Evolutionary conservation across 2,113 vertebrate species (phyloP).

Genomic region (Archilochus colubris): DNA sequence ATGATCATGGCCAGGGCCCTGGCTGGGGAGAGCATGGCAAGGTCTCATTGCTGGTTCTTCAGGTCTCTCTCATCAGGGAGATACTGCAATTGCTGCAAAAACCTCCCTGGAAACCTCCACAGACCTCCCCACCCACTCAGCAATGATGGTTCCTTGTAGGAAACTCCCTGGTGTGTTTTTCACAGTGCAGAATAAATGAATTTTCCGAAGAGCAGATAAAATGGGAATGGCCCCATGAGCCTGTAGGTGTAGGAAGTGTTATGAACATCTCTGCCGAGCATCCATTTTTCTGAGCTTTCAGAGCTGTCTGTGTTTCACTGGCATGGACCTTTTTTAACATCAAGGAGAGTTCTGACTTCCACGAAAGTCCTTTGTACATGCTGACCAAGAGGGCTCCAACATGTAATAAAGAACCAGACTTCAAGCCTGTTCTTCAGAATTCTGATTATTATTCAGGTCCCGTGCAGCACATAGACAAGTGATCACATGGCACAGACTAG

Average conservation of each 20-base stretch:
- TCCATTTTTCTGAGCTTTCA: not conserved
- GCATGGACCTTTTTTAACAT: not conserved
- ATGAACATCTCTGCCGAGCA: not conserved
- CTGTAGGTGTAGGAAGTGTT: not conserved
- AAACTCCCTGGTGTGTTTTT: not conserved
- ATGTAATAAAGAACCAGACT: not conserved
- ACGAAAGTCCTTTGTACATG: not conserved
- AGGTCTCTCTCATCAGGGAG: not conserved
- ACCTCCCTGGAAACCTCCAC: not conserved
- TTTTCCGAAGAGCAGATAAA: conserved; percentile 15
- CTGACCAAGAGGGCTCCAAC: not conserved
- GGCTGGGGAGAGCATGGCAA: rapidly evolving
- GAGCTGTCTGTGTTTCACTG: not conserved
- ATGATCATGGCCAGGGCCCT: not conserved
- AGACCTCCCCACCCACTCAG: not conserved
- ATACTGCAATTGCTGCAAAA: not conserved
- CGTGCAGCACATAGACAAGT: not conserved
- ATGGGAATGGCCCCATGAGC: not conserved
- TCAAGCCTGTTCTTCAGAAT: not conserved
- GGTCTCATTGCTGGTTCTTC: not conserved
- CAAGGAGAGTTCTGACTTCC: not conserved
- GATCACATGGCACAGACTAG: not conserved
- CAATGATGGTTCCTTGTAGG: not conserved
- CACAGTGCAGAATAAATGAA: not conserved
- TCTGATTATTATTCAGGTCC: not conserved